Evolutionary conservation across 1,140 invertebrate species (phyloP), one percentile per base, ranked within the genome.

Genomic region (Sycophaga agraensis): DNA sequence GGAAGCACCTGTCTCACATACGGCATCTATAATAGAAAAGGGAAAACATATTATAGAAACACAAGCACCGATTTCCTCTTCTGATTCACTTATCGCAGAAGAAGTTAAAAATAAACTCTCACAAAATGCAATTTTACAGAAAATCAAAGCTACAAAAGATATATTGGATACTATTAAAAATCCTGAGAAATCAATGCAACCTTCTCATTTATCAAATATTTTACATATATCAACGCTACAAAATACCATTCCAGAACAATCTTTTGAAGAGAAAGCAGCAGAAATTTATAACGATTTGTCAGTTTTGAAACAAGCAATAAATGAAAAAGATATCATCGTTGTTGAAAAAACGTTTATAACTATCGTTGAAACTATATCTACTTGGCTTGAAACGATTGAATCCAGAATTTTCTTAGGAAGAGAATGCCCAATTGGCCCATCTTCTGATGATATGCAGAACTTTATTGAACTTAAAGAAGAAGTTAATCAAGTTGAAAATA

Each of bases 381-480:
- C 85, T 19, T 92, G 90, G 89, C 71, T 94, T 35, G 89, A 93
- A 79, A 91, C 87, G 21, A 90, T 93, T 63, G 90, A 92, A 74
- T 91, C 91, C 65, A 85, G 87, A 69, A 88, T 92, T 8, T 88
- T 89, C 60, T 66, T 85, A 8, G 84, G 85, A 37, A 80, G 82
- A 43, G 84, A 88, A 67, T 64, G 39, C 40, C 68, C 66, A 0
- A 54, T 1, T 37, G 76, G 71, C 14, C 71, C 72, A 4, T 67
- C 67, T 19, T 60, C 68, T 56, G 59, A 73, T 1, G 72, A 79
- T 7, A 63, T 55, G 14, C 64, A 35, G 4, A 68, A 59, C 22
- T 80, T 84, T 31, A 66, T 74, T 40, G 72, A 80, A 42, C 55
- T 85, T 4, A 82, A 83, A 59, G 71, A 87, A 17, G 83, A 88